phyloP scores from a whole-genome alignment of 2,113 vertebrate genomes.

The Hassar affinis region DNA sequence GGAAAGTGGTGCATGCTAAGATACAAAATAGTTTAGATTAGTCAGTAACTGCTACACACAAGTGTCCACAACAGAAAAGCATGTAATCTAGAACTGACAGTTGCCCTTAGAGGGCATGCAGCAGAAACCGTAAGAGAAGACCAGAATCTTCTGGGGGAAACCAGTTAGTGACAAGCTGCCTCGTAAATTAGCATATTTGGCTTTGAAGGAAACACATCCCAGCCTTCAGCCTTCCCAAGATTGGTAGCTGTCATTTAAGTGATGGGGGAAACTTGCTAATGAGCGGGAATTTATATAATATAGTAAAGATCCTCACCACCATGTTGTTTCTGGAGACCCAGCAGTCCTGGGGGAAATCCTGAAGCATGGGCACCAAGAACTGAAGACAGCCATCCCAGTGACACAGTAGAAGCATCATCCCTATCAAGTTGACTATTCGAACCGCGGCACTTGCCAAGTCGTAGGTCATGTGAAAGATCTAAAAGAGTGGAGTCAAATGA shows the following conservation, averaged over 20 bases:
- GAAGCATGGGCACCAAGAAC: conserved; percentile 79
- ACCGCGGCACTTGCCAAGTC: conserved; percentile 76
- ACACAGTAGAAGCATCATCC: conserved; percentile 78
- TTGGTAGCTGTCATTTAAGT: background rate
- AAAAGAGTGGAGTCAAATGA: background rate
- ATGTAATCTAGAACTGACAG: background rate
- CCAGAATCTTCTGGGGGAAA: background rate
- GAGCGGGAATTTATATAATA: background rate
- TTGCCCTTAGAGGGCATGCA: background rate
- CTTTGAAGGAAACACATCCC: too few species aligned
- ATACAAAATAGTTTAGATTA: background rate
- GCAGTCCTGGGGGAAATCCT: conserved; percentile 75
- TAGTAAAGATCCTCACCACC: conserved; percentile 72
- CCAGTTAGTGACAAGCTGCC: background rate
- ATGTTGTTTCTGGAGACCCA: conserved; percentile 77
- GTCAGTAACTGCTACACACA: background rate
- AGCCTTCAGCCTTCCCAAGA: background rate
- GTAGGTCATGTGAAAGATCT: conserved; percentile 79
- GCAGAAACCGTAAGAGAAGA: background rate
- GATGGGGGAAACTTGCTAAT: background rate
- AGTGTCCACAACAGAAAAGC: background rate
- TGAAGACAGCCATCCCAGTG: conserved; percentile 79
- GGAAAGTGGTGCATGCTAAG: background rate
- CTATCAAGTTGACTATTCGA: conserved; percentile 78
- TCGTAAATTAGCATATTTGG: too few species aligned